phyloP scores from a whole-genome alignment of 2,797 vertebrate genomes.

The Phrynocephalus vlangalii region DNA sequence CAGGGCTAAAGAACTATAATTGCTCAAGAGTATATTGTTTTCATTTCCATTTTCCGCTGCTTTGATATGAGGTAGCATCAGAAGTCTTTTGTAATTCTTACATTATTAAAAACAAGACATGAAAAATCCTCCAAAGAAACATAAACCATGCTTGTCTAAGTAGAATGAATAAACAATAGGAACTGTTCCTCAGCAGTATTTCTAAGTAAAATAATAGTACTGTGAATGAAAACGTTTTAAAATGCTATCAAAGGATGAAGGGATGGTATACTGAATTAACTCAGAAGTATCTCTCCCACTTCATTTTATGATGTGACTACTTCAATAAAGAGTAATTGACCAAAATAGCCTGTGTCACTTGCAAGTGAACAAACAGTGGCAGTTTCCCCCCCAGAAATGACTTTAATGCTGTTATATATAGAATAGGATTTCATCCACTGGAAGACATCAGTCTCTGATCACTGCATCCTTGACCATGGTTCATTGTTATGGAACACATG shows the following conservation, averaged over 20 bases:
- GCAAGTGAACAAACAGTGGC: no score
- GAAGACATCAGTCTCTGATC: not conserved
- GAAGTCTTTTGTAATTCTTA: slow-evolving; percentile 35
- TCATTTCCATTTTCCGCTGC: slow-evolving; percentile 10
- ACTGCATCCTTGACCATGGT: not conserved
- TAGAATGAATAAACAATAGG: slow-evolving; percentile 38
- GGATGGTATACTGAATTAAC: not conserved
- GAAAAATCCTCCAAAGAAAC: slow-evolving; percentile 6
- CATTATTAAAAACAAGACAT: slow-evolving; percentile 36
- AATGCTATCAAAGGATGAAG: not conserved
- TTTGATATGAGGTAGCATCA: slow-evolving; percentile 14
- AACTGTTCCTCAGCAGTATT: slow-evolving; percentile 26
- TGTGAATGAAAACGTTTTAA: slow-evolving; percentile 22
- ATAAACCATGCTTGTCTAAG: slow-evolving; percentile 25
- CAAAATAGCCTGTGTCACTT: no score
- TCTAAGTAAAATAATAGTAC: slow-evolving; percentile 9
- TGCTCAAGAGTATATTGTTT: slow-evolving; percentile 19
- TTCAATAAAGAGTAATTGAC: no score
- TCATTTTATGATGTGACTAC: not conserved
- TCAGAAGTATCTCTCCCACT: not conserved
- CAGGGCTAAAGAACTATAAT: not conserved
- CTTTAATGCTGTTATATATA: no score
- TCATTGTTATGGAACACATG: not conserved
- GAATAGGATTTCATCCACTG: no score
- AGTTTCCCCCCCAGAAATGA: no score